These are phyloP conservation scores for Palaemon carinicauda DNA, from an alignment of 1,140 invertebrate genomes.

Conservation along the genomic window DNA sequence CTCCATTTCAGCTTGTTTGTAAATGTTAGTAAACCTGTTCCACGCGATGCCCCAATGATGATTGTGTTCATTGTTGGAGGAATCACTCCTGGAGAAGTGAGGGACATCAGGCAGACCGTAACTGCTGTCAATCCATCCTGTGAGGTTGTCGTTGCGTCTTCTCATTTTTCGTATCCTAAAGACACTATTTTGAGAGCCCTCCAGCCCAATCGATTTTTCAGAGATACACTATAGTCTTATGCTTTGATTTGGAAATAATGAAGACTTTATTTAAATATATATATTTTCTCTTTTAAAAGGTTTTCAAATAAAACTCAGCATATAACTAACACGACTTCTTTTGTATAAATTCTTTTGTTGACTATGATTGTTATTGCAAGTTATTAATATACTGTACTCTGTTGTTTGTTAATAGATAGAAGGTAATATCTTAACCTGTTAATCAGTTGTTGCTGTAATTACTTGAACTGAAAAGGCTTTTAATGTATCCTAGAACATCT, in stretches of 20 bases:
- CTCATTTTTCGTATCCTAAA: conserved; percentile 36
- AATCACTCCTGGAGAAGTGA: conserved; percentile 40
- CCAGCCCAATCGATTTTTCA: not conserved
- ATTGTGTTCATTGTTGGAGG: conserved; percentile 49
- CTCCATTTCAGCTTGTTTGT: conserved; percentile 46
- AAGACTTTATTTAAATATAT: no score
- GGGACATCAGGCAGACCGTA: conserved; percentile 9
- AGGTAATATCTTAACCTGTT: no score
- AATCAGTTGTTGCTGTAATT: no score
- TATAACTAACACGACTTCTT: no score
- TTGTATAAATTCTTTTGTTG: no score
- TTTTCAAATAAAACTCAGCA: no score
- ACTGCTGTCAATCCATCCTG: not conserved
- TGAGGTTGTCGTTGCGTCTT: conserved; percentile 39
- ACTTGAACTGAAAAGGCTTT: no score
- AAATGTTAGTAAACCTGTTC: conserved; percentile 49
- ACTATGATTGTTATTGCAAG: no score
- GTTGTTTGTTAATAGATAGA: no score
- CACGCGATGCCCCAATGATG: conserved; percentile 43
- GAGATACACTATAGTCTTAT: not conserved
- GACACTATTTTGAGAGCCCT: conserved; percentile 28
- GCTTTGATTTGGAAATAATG: not conserved
- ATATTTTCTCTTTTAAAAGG: no score
- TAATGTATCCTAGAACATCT: no score
- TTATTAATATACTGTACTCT: no score